phyloP scores from a whole-genome alignment of 2,888 invertebrate species.

The Yponomeuta plumbellus region DNA sequence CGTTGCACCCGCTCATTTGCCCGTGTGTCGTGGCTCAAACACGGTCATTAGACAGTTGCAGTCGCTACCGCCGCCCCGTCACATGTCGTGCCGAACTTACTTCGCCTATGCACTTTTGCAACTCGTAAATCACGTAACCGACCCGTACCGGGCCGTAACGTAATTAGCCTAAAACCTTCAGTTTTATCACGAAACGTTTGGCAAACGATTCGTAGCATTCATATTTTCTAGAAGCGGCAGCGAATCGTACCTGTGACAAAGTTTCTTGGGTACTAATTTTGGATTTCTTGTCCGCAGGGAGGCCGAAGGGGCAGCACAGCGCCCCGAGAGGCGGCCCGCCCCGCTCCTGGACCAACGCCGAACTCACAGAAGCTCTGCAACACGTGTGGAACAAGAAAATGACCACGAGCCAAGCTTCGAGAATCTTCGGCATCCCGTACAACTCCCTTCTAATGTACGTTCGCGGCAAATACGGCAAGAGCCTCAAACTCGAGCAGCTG shows the following conservation, averaged over 20 bases:
- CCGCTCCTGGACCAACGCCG: constrained; percentile 94
- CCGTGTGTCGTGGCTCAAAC: constrained; percentile 56
- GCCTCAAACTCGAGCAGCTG: constrained; percentile 90
- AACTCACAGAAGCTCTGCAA: constrained; percentile 91
- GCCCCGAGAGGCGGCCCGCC: constrained; percentile 94
- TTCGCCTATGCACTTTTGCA: constrained; percentile 39
- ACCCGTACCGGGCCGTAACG: constrained; percentile 27
- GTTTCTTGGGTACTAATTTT: constrained; percentile 13
- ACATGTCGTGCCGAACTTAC: constrained; percentile 54
- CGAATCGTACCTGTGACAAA: background rate
- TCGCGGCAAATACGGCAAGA: constrained; percentile 94
- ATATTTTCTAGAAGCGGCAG: no score
- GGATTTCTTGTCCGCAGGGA: constrained; percentile 69
- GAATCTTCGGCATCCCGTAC: constrained; percentile 95
- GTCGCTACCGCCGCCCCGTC: constrained; percentile 51
- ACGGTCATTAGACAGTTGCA: constrained; percentile 71
- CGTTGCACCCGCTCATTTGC: constrained; percentile 64
- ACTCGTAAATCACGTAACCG: constrained; percentile 59
- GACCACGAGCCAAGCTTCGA: constrained; percentile 94
- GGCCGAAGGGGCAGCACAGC: constrained; percentile 94
- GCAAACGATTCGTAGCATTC: background rate
- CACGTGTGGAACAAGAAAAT: constrained; percentile 98
- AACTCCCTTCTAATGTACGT: constrained; percentile 95
- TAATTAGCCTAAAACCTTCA: constrained; percentile 56
- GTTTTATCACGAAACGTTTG: constrained; percentile 36